Percentiles rank a stretch among this genome's conserved stretches.
These are phyloP conservation scores for Amphiura filiformis DNA, from an alignment of 35 echinoderm and acorn worm genomes.

Conservation along the genomic window DNA sequence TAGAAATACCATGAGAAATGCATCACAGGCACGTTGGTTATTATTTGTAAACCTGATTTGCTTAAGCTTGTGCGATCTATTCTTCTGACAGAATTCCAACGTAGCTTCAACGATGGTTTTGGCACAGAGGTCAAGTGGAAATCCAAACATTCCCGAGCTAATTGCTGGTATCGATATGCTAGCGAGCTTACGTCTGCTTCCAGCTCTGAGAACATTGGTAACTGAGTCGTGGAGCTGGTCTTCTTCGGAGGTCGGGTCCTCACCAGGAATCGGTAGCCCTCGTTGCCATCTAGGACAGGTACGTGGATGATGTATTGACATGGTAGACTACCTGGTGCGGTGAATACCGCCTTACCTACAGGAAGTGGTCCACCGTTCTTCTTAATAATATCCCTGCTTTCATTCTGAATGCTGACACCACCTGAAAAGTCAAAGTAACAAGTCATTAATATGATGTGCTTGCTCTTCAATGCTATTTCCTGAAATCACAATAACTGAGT, in stretches of 20 bases:
- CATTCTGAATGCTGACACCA: constrained; percentile 32
- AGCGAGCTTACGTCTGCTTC: background rate
- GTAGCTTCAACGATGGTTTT: constrained; percentile 19
- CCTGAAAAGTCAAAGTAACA: no score
- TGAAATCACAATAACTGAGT: no score
- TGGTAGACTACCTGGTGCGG: constrained; percentile 33
- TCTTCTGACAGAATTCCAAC: constrained; percentile 3
- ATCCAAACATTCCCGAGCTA: constrained; percentile 41
- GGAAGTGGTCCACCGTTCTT: background rate
- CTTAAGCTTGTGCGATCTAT: background rate
- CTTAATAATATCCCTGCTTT: constrained; percentile 19
- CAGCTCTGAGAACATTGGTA: background rate
- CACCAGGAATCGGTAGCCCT: background rate
- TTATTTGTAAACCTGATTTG: constrained; percentile 21
- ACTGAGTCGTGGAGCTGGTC: background rate
- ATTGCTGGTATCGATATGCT: constrained; percentile 48
- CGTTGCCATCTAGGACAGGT: constrained; percentile 22
- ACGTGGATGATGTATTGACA: constrained; percentile 49
- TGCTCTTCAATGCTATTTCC: no score
- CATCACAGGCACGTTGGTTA: constrained; percentile 21
- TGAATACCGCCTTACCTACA: constrained; percentile 20
- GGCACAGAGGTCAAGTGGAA: constrained; percentile 32
- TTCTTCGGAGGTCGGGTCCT: background rate
- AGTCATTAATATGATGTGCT: no score
- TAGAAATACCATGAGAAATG: background rate